These are phyloP conservation scores for Danaus chrysippus DNA, from an alignment of 2,888 invertebrate genomes.

Conservation along the genomic window DNA sequence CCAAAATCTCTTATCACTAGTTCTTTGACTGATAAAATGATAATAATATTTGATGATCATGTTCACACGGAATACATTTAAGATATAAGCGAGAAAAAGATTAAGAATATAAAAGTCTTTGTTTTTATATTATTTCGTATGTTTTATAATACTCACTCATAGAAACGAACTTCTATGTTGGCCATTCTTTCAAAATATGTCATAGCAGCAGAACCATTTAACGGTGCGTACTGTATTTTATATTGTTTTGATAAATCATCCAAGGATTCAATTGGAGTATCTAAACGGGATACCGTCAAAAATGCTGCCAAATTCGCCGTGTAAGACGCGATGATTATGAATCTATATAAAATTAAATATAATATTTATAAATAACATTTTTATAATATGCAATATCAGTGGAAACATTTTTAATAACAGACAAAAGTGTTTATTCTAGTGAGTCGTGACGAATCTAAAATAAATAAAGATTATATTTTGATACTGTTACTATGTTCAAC, in stretches of 20 bases:
- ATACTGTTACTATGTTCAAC: background rate
- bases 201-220: conserved; percentile 92
- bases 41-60: conserved; percentile 15
- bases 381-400: background rate
- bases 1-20: conserved; percentile 1
- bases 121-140: background rate
- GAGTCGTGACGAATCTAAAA: background rate
- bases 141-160: conserved; percentile 85
- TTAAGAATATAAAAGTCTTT: conserved; percentile 4
- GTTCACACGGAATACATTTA: conserved; percentile 11
- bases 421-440: background rate
- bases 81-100: conserved; percentile 4
- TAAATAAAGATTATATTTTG: background rate
- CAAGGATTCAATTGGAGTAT: conserved; percentile 94
- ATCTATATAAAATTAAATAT: too few relatives aligned
- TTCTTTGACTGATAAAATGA: conserved; percentile 23
- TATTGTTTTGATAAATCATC: conserved; percentile 97
- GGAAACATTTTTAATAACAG: background rate
- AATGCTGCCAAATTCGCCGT: conserved; percentile 99
- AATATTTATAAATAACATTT: too few relatives aligned
- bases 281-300: conserved; percentile 94
- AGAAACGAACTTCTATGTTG: conserved; percentile 95
- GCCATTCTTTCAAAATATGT: conserved; percentile 98
- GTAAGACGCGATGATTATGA: conserved; percentile 92
- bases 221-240: conserved; percentile 96